Base-by-base conservation (phyloP, 2,113 vertebrate species). In the mouse (Mus musculus) region DNA sequence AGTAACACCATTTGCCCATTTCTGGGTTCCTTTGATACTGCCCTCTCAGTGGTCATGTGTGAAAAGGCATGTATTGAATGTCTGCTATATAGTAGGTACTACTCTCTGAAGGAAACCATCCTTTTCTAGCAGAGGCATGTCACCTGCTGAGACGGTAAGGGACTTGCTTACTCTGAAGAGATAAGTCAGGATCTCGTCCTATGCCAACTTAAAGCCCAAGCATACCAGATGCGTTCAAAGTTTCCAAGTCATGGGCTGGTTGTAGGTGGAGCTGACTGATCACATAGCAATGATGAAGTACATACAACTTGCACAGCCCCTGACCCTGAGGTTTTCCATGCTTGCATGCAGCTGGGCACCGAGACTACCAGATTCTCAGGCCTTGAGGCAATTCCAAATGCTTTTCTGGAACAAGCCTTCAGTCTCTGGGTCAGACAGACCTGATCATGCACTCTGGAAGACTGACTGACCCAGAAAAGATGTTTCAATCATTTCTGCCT, bases 31-130 rank as follows among this genome's bases (percentile, higher is more conserved):
- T 96, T 75, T 72, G 19, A 82, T 5, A 39, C 39, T 88, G 26
- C 49, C 42, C 42, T 2, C 42, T 69, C 17, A 46, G 65, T 19
- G 59, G 90, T 24, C 81, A 75, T 77, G 26, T 36, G n/a, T 42
- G 54, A 85, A 88, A 12, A 67, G 56, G 0, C 11, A 1, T 61
- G 69, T 65, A 85, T 11, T 56, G 28, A 91, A 52, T 86, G 77
- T 20, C 28, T 39, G 42, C 59, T 16, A 3, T 42, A 14, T 76
- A 16, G 8, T 13, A 0, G 33, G 20, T 22, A 22, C 26, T 67
- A 9, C 19, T 0, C 7, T n/a, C 30, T 0, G 1, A 49, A 49
- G 9, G 14, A 89, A 52, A 30, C 3, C 4, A 19, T 49, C 36
- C 19, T 30, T 90, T 49, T 69, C 56, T 22, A 81, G 16, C 0